Evolutionary conservation across 2,113 vertebrate genomes (phyloP).

Genomic region (Nycticorax nycticorax): DNA sequence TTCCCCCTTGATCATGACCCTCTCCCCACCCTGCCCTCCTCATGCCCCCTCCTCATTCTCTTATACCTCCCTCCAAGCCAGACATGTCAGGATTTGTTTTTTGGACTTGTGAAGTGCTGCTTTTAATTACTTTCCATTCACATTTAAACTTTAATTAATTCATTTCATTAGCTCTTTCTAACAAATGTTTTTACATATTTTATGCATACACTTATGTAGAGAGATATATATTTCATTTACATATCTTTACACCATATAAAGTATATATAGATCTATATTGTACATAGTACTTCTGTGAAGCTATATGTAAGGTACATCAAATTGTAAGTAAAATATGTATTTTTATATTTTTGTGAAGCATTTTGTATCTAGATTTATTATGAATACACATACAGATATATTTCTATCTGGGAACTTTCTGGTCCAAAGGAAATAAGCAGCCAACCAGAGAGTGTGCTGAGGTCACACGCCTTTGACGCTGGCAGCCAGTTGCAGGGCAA

Average conservation of each 20-base stretch:
- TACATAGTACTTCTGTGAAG: not conserved
- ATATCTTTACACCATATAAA: not conserved
- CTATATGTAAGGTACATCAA: not conserved
- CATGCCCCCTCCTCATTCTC: not conserved
- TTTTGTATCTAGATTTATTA: not conserved
- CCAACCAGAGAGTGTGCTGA: not conserved
- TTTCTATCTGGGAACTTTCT: not conserved
- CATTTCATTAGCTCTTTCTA: not conserved
- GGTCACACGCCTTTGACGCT: not conserved
- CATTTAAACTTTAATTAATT: not conserved
- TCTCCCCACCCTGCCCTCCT: not conserved
- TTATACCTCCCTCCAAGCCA: not conserved
- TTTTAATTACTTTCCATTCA: not conserved
- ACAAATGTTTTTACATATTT: not conserved
- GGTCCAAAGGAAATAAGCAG: not conserved
- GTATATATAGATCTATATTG: too few species aligned
- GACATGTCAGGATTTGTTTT: not conserved
- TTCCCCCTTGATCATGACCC: not conserved
- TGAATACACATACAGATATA: not conserved
- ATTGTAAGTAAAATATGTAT: not conserved
- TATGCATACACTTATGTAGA: not conserved
- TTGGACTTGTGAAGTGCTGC: not conserved
- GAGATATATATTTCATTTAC: not conserved
- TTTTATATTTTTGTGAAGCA: not conserved
- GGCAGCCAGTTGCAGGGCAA: not conserved